Evolutionary conservation across 2,113 vertebrate genomes (phyloP), one percentile per base, ranked within the genome.

Genomic region (Helogale parvula): DNA sequence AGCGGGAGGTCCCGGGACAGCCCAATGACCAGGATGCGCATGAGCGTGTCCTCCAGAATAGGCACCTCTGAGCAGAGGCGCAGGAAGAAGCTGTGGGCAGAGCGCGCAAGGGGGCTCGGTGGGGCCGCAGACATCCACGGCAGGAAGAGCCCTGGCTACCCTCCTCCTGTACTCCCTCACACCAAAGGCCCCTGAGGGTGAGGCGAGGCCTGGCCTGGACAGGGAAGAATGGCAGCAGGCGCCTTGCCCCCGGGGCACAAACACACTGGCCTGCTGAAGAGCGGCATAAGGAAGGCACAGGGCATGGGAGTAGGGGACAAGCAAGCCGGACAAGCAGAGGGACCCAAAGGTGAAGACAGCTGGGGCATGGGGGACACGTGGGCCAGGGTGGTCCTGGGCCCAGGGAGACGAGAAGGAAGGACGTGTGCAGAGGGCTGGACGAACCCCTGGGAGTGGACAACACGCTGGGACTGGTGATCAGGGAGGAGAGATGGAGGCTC

Each of bases 51-150:
- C 97, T 99, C 99, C 76, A 99, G 98, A 96, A 99, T 99, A 14
- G 99, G 99, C 92, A 99, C 99, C 98, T 99, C 99, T 0, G 99
- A 99, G 98, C 99, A 99, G 50, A 99, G 99, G 68, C 99, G 99
- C 0, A 99, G 99, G 98, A 99, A 99, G 98, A 99, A 99, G 98
- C 99, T 99, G 98, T 0, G 7, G 27, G 16, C 50, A 0, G 29
- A 74, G 25, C 33, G 69, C 3, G 77, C 0, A 15, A 96, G 14
- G 50, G 12, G 50, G 50, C 50, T 50, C 50, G 13, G 50, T 13
- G 12, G 50, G 12, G 50, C 50, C 13, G 12, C 50, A 50, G 10
- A 50, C 12, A 13, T 13, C 12, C 50, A 50, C 50, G 13, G 50
- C 50, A 50, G 12, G 2, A 50, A 13, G 50, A 13, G 50, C 13